A percentile compares a stretch with the other conserved stretches of the same genome.
Conservation (phyloP, 2,888 invertebrate species). For the Hyppa rectilinea region DNA sequence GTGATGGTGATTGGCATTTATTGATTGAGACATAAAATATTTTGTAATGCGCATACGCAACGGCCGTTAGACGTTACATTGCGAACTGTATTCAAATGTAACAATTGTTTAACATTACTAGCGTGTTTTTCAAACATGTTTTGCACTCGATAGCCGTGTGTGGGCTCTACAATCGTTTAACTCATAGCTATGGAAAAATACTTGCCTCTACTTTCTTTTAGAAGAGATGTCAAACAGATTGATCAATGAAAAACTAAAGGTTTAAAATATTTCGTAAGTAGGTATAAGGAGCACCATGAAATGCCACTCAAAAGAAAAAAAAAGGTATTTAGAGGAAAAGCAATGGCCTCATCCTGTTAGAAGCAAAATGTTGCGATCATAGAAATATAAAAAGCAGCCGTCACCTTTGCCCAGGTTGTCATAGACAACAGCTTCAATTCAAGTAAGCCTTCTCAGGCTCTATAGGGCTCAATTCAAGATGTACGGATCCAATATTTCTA, state of each 20-base stretch:
- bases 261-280: not conserved
- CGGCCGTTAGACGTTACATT: slow-evolving; percentile 9
- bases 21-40: slow-evolving; percentile 2
- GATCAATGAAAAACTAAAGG: not conserved
- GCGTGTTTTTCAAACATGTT: slow-evolving; percentile 46
- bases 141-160: slow-evolving; percentile 17
- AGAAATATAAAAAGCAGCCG: no score
- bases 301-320: not conserved
- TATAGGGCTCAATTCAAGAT: no score
- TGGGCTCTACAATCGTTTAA: not conserved
- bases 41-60: slow-evolving; percentile 1
- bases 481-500: no score
- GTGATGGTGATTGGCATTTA: not conserved
- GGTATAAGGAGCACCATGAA: not conserved
- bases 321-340: not conserved
- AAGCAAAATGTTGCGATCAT: not conserved
- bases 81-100: slow-evolving; percentile 21
- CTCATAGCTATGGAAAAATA: slow-evolving; percentile 5
- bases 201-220: not conserved
- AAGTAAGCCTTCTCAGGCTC: not conserved
- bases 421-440: not conserved
- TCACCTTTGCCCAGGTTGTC: not conserved
- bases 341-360: not conserved
- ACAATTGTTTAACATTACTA: slow-evolving; percentile 49
- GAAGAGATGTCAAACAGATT: not conserved